Evolutionary conservation across 1,140 invertebrate species (phyloP).

Genomic region (Microplitis demolitor): DNA sequence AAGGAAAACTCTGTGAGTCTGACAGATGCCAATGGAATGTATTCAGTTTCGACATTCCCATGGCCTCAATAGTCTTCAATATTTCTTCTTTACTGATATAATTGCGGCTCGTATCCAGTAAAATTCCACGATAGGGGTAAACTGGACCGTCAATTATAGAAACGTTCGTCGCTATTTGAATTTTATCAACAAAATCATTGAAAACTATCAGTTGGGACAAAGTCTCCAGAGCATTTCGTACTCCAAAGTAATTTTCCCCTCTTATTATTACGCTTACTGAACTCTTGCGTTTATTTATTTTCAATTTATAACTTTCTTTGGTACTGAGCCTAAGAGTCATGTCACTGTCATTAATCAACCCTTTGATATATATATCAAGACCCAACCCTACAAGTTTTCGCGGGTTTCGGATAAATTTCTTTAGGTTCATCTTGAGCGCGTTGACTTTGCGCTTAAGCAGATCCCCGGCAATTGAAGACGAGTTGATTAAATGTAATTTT

Average conservation of each 20-base stretch:
- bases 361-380: too few relatives aligned
- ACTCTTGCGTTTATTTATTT: too few relatives aligned
- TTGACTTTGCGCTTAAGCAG: too few relatives aligned
- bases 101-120: constrained; percentile 80
- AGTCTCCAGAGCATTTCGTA: constrained; percentile 78
- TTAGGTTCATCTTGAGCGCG: too few relatives aligned
- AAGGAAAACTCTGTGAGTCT: constrained; percentile 70
- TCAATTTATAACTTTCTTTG: too few relatives aligned
- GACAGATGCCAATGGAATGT: constrained; percentile 61
- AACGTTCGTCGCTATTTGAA: constrained; percentile 67
- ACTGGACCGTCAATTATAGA: constrained; percentile 71
- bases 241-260: constrained; percentile 73
- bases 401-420: too few relatives aligned
- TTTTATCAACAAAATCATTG: constrained; percentile 66
- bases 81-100: constrained; percentile 72
- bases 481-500: too few relatives aligned
- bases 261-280: constrained; percentile 65
- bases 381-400: too few relatives aligned
- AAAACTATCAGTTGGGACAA: constrained; percentile 76
- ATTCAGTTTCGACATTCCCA: constrained; percentile 82
- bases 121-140: constrained; percentile 77
- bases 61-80: constrained; percentile 77
- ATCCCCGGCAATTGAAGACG: too few relatives aligned
- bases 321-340: too few relatives aligned
- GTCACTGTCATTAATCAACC: too few relatives aligned